Conservation (phyloP, 2,797 vertebrate species). For the Odontamblyopus lacepedii region DNA sequence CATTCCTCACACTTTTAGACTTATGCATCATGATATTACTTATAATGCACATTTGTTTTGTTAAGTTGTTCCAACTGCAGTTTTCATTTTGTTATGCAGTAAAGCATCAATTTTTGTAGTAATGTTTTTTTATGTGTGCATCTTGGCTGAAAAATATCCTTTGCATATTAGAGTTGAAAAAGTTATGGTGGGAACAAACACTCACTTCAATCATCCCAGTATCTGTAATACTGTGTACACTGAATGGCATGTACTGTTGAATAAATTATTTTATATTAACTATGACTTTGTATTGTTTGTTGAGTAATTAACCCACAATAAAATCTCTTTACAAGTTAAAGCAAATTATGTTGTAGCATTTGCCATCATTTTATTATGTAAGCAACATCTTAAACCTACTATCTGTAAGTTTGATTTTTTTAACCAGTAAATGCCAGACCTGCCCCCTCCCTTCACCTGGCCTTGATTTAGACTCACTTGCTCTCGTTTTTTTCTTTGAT, state of each 20-base stretch:
- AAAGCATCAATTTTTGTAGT: not conserved
- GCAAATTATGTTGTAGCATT: not conserved
- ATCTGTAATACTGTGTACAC: conserved; percentile 34
- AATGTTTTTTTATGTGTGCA: not conserved
- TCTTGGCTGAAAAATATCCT: not conserved
- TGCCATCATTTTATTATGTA: not conserved
- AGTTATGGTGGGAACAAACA: conserved; percentile 3
- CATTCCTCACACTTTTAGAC: conserved; percentile 6
- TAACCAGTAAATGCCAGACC: too few species aligned
- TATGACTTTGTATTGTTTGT: not conserved
- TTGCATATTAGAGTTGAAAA: not conserved
- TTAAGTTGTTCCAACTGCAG: not conserved
- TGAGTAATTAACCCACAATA: not conserved
- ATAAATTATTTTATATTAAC: conserved; percentile 76
- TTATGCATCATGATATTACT: conserved; percentile 33
- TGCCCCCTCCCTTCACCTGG: too few species aligned
- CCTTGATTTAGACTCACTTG: too few species aligned
- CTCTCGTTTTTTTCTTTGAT: too few species aligned
- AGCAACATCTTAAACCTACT: too few species aligned
- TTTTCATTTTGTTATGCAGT: not conserved
- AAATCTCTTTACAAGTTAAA: not conserved
- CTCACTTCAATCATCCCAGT: conserved; percentile 23
- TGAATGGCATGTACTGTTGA: conserved; percentile 10
- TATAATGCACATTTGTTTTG: conserved; percentile 6
- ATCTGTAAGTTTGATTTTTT: too few species aligned